phyloP scores from a whole-genome alignment of 1,140 invertebrate species.

The Carcinoscorpius rotundicauda region DNA sequence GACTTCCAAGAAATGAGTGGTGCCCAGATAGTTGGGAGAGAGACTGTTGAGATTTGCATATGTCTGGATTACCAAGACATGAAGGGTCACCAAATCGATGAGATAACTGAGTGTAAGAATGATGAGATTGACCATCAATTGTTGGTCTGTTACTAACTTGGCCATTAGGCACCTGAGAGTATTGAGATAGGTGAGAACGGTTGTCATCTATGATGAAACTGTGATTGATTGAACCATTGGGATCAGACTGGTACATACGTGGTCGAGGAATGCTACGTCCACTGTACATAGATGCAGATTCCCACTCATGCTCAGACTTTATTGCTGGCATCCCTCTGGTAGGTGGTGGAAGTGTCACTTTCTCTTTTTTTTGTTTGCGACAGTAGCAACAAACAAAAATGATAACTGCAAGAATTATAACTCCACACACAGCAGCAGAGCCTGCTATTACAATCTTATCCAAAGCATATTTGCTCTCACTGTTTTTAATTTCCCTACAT shows the following conservation, averaged over 20 bases:
- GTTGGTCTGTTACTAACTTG: conserved; percentile 7
- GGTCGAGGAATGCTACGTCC: conserved; percentile 74
- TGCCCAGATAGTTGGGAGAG: conserved; percentile 17
- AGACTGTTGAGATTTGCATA: conserved; percentile 17
- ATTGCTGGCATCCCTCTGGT: conserved; percentile 19
- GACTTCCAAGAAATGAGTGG: conserved; percentile 16
- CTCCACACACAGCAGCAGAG: conserved; percentile 80
- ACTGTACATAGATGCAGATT: conserved; percentile 83
- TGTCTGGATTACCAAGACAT: conserved; percentile 6
- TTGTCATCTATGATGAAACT: conserved; percentile 13
- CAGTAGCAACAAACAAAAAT: conserved; percentile 73
- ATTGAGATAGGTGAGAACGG: conserved; percentile 3
- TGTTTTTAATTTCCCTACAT: conserved; percentile 60
- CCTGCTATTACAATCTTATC: conserved; percentile 89
- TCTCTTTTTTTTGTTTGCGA: conserved; percentile 40
- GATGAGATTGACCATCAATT: conserved; percentile 22
- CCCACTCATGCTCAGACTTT: conserved; percentile 54
- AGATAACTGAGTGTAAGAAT: conserved; percentile 13
- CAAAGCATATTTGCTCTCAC: conserved; percentile 44
- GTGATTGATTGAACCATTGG: conserved; percentile 15
- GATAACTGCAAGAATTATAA: conserved; percentile 67
- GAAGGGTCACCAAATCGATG: conserved; percentile 4
- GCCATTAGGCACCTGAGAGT: conserved; percentile 11
- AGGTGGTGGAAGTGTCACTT: conserved; percentile 19
- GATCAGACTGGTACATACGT: conserved; percentile 43